Evolutionary conservation across 2,888 invertebrate species (phyloP).

Genomic region (Drosophila diplacantha): DNA sequence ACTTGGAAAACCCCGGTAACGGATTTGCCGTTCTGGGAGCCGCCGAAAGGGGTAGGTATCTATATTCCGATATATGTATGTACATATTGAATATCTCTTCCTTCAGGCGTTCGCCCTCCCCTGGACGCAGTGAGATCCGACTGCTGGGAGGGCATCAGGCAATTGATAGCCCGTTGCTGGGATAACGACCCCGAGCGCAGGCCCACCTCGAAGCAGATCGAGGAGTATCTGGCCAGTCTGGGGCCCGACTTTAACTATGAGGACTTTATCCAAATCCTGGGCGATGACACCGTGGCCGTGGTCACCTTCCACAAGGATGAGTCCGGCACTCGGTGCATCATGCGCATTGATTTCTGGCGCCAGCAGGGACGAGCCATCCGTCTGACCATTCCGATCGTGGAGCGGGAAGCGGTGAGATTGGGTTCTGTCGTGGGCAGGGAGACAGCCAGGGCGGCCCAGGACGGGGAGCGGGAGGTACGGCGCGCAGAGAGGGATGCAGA

Average conservation of each 20-base stretch:
- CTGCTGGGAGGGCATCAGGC: conserved; percentile 16
- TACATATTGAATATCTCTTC: neutral
- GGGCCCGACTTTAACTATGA: neutral
- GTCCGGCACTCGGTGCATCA: neutral
- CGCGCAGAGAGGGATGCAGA: conserved; percentile 11
- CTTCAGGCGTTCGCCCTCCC: neutral
- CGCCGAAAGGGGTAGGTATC: neutral
- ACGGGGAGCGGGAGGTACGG: conserved; percentile 7
- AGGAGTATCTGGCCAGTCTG: neutral
- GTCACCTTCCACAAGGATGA: conserved; percentile 11
- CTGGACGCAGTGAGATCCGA: conserved; percentile 13
- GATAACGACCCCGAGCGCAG: neutral
- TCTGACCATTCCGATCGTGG: conserved; percentile 2
- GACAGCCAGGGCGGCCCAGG: neutral
- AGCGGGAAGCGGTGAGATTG: conserved; percentile 4
- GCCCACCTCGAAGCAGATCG: neutral
- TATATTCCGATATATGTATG: neutral
- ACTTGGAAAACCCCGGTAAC: conserved; percentile 4
- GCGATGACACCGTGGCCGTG: conserved; percentile 1
- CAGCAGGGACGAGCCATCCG: neutral
- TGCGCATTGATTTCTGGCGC: conserved; percentile 8
- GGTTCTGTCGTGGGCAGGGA: neutral
- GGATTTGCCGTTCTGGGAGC: conserved; percentile 1
- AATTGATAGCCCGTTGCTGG: conserved; percentile 6
- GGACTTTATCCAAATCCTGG: conserved; percentile 15